Percentiles rank a stretch among this genome's conserved stretches.
Conservation (phyloP, 2,888 invertebrate species). For the Plemyria rubiginata region DNA sequence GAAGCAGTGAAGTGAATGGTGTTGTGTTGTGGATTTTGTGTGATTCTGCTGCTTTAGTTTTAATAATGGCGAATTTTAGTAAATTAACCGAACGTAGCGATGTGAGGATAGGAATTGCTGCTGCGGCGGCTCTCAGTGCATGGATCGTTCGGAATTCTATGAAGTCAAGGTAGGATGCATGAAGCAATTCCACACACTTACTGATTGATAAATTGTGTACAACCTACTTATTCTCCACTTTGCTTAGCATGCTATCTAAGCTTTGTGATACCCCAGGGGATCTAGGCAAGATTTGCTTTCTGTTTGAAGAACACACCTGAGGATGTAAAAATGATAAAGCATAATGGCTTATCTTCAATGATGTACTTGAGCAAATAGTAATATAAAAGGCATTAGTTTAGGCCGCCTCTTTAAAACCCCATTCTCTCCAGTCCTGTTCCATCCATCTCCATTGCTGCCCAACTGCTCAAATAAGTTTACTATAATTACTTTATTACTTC, state of each 20-base stretch:
- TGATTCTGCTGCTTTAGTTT: constrained; percentile 22
- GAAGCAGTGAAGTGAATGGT: constrained; percentile 35
- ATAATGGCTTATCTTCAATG: no score
- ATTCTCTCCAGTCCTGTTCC: no score
- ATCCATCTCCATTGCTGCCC: no score
- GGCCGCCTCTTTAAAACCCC: no score
- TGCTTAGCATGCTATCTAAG: no score
- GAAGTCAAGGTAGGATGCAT: constrained; percentile 73
- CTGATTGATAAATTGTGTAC: constrained; percentile 2
- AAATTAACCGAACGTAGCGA: constrained; percentile 89
- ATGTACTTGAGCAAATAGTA: no score
- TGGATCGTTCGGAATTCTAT: constrained; percentile 84
- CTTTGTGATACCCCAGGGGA: no score
- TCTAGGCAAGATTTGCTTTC: no score
- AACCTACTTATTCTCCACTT: not conserved
- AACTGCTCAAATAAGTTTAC: no score
- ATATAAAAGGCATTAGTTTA: no score
- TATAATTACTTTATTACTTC: constrained; percentile 14
- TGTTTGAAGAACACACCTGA: no score
- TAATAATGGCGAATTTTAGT: constrained; percentile 86
- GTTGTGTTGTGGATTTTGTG: constrained; percentile 18
- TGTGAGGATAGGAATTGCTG: constrained; percentile 86
- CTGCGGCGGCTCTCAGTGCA: constrained; percentile 86
- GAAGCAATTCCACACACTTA: constrained; percentile 23
- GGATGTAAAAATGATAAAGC: no score